Evolutionary conservation across 92 coral and sea anemone species (phyloP), one percentile per base, ranked within the genome.

Genomic region (Nematostella vectensis): DNA sequence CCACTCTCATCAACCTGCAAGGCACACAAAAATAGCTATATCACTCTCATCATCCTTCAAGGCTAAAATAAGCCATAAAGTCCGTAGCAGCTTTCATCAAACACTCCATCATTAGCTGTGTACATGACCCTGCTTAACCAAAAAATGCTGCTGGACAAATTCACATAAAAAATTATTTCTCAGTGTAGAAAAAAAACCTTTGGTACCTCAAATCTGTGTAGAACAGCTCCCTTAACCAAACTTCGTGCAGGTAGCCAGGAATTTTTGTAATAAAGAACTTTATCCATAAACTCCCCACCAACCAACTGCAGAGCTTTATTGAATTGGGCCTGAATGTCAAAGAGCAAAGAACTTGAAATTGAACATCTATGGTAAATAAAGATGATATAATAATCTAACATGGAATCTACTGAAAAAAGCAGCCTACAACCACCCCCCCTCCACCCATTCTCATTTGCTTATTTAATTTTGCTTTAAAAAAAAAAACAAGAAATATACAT

Each of bases 221-320:
- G 48, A 55, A 89, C 69, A 2, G 97, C 97, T 13, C 40, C 50
- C 51, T 81, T 66, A 0, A 89, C 95, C 51, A 89, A 67, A 47
- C 78, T 75, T 48, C 97, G 69, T 27, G 97, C 97, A 48, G 97
- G 97, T 13, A 89, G 60, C 97, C 97, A 89, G n/a, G 75, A 62
- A 40, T 85, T 78, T 52, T 75, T 77, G 44, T 81, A 89, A 68
- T 47, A 89, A 38, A 68, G 52, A 57, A 89, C 78, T 33, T 68
- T 89, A 28, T 70, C 82, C 44, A 85, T 24, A 58, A 89, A 86
- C 75, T 85, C 97, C 20, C 33, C 69, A 25, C 77, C 95, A 55
- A 81, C 97, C 58, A 89, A 57, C 58, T 74, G 59, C 62, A 89
- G 62, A 10, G 97, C 97, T 60, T 85, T 78, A 9, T 63, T 64